Conservation (phyloP, 2,888 invertebrate species). For the Koerneria pararmatus region DNA sequence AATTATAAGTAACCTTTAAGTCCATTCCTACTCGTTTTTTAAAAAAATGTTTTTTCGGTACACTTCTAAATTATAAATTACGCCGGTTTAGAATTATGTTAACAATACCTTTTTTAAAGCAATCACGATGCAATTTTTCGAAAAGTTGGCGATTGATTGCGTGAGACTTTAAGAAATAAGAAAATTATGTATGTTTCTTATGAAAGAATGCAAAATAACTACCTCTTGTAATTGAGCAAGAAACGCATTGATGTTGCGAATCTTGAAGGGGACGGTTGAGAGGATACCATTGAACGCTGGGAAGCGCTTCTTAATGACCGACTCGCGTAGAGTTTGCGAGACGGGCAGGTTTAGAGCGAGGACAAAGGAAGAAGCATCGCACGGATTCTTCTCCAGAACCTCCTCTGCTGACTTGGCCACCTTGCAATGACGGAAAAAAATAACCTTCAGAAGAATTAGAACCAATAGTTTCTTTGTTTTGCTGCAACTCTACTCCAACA, state of each 20-base stretch:
- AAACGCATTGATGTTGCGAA: slow-evolving; percentile 44
- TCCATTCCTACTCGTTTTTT: slow-evolving; percentile 31
- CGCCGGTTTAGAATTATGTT: too few relatives aligned
- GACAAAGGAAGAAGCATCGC: slow-evolving; percentile 50
- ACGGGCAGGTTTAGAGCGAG: slow-evolving; percentile 52
- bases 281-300: slow-evolving; percentile 45
- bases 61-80: too few relatives aligned
- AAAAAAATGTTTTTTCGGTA: too few relatives aligned
- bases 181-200: too few relatives aligned
- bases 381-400: slow-evolving; percentile 39
- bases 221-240: slow-evolving; percentile 31
- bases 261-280: slow-evolving; percentile 39
- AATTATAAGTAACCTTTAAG: background rate
- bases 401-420: slow-evolving; percentile 34
- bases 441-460: background rate
- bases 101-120: too few relatives aligned
- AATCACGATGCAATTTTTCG: too few relatives aligned
- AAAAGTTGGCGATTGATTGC: too few relatives aligned
- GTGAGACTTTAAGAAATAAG: too few relatives aligned
- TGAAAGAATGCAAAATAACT: too few relatives aligned
- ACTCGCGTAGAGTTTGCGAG: slow-evolving; percentile 44
- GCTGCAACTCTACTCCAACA: too few relatives aligned
- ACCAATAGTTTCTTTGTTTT: background rate
- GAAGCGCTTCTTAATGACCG: slow-evolving; percentile 28
- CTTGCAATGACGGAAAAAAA: slow-evolving; percentile 17